Evolutionary conservation across 2,888 invertebrate species (phyloP), one percentile per base, ranked within the genome.

Genomic region (Bellardia pandia): DNA sequence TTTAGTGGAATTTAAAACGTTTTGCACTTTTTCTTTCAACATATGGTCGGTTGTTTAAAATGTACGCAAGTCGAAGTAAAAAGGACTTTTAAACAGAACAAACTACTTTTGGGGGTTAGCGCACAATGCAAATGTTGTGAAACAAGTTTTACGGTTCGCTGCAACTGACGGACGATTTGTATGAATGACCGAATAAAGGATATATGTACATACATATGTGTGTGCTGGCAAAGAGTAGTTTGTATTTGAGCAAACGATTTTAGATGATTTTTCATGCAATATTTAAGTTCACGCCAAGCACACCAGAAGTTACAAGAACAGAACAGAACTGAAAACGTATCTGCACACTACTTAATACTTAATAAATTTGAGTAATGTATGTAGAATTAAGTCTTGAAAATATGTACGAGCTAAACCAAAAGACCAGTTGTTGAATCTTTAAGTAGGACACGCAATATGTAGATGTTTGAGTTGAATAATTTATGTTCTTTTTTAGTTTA

Each of bases 71-170:
- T 42, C 53, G 23, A 58, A 74, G 42, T 33, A 62, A 64, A 51
- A 69, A 53, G 51, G 1, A 42, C 51, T 68, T 81, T 37, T 74
- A 42, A 76, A 58, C 48, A 53, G 14, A 76, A 64, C 23, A 8
- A 2, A 37, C 33, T 45, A 66, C 11, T 45, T 69, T 71, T 60
- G 37, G 45, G 76, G 76, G 69, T 62, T n/a, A 75, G 60, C 66
- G 23, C 30, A 56, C 33, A 77, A 48, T 72, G 72, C 48, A 53
- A 87, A 77, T 84, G 84, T 84, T 64, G 71, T 71, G 89, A 89
- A 90, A 91, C 91, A 90, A 91, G 91, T 91, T 92, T 91, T 88
- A 89, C 89, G 91, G 89, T 90, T 89, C 90, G 90, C 71, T 90
- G 90, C 90, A 90, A 90, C 89, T 91, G 90, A 89, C 91, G 90